Evolutionary conservation across 2,113 vertebrate species (phyloP), one percentile per base, ranked within the genome.

Genomic region (Larimichthys polyactis): DNA sequence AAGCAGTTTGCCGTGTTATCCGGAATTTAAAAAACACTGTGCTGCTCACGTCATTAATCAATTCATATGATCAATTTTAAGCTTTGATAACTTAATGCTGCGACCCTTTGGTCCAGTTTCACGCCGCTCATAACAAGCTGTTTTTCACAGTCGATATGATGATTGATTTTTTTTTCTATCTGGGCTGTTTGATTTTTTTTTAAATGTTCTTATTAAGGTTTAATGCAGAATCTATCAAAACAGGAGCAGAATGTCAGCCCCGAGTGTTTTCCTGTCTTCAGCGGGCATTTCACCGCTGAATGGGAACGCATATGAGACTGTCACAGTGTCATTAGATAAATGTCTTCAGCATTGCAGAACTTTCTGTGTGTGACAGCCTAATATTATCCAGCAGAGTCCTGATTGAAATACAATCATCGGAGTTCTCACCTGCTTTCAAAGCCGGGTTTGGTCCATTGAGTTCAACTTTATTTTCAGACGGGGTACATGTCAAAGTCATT

Each of bases 181-280:
- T 49, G 19, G 49, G n/a, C 24, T 24, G n/a, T 16, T 44, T 40
- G 7, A 40, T 40, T 40, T 55, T 70, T 36, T 52, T 67, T 52
- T 14, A 66, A 73, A 62, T 55, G 12, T 60, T 66, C 29, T 74
- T 57, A 63, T 81, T 63, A 78, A 71, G 49, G 24, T 78, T 58
- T 78, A 44, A 69, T 49, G 6, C 14, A 19, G 48, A 81, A 62
- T 58, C 55, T 51, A 63, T 74, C 51, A 52, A 19, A 63, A 16
- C 9, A 5, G 22, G 64, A 74, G 49, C 66, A 55, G 60, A 7
- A 24, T 55, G 49, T 32, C 44, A 67, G 59, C 44, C 10, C 8
- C 6, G 8, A 44, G 22, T 32, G 14, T 32, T 60, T 51, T 24
- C 27, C 29, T 27, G n/a, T 15, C 3, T 19, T 27, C 29, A 54